Evolutionary conservation across 1,140 invertebrate species (phyloP), one percentile per base, ranked within the genome.

Genomic region (Hylaeus volcanicus): DNA sequence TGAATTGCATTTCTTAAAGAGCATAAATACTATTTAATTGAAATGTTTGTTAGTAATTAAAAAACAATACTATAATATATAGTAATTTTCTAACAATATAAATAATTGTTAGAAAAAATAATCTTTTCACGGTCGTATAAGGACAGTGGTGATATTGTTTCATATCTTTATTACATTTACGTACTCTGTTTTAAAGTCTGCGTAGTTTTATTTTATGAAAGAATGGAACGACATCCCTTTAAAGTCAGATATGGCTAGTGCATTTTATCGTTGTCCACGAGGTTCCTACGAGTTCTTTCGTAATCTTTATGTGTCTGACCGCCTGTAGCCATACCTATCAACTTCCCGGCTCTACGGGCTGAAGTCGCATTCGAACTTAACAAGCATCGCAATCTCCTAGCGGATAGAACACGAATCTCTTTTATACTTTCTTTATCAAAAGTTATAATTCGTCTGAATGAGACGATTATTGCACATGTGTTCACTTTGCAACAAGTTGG

Each of bases 261-360:
- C 14, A n/a, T 15, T 82, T 71, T 55, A 78, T 72, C 15, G 53
- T 55, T 39, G 43, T 43, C 55, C 60, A 8, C 43, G 53, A 76
- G 61, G 14, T 78, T 78, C 72, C 68, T 12, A 12, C 39, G 53
- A 53, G 58, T 37, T 41, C 39, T 4, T 39, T 15, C 45, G 51
- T 12, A 43, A 37, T 45, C 45, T 66, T 73, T 68, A 68, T 68
- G 39, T 39, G 51, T 39, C 45, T 43, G 12, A 9, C 53, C 55
- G 41, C 8, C 48, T 55, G 61, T 58, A 26, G 11, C 26, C 3
- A 60, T 51, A 51, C 51, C 8, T 82, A 82, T 72, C 72, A 66
- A 68, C 45, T 82, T 66, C n/a, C 53, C 51, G n/a, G 61, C 43
- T 72, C 61, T 72, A 41, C 39, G 53, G 74, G 12, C 58, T 12